A percentile compares a stretch with the other conserved stretches of the same genome.
Conservation (phyloP, 2,888 invertebrate genomes). For the Artemia sp. region DNA sequence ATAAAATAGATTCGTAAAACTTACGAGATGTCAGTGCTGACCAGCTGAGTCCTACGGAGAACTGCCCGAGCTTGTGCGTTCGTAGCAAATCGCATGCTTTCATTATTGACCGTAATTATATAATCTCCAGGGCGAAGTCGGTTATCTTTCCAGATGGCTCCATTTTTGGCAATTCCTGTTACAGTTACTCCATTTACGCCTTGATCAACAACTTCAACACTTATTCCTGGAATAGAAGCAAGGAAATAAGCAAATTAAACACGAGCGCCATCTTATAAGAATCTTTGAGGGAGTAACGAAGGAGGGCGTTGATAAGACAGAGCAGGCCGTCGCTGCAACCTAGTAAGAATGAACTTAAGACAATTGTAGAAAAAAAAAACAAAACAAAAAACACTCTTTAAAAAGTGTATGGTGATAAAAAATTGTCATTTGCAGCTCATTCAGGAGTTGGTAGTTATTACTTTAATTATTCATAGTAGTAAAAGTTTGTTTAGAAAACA, state of each 20-base stretch:
- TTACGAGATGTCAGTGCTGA: conserved; percentile 41
- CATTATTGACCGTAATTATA: conserved; percentile 41
- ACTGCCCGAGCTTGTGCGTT: conserved; percentile 42
- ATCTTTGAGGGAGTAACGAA: too few relatives aligned
- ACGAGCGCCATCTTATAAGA: background rate
- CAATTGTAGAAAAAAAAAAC: too few relatives aligned
- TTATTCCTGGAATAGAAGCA: conserved; percentile 35
- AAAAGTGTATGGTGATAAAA: too few relatives aligned
- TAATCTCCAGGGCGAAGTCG: conserved; percentile 41
- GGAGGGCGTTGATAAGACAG: too few relatives aligned
- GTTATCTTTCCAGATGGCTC: conserved; percentile 41
- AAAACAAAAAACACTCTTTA: too few relatives aligned
- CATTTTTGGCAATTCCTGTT: conserved; percentile 34
- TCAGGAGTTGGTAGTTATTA: too few relatives aligned
- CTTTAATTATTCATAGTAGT: too few relatives aligned
- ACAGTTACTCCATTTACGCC: conserved; percentile 39
- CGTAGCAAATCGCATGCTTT: conserved; percentile 39
- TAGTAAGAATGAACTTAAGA: too few relatives aligned
- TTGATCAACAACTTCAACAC: conserved; percentile 40
- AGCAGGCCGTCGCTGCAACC: too few relatives aligned
- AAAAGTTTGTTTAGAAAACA: too few relatives aligned
- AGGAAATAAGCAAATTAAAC: background rate
- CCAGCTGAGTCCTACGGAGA: conserved; percentile 39
- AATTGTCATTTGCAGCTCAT: too few relatives aligned
- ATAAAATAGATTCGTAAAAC: background rate